Base-by-base conservation (phyloP, 2,113 vertebrate genomes). In the Pelvicachromis taeniatus region DNA sequence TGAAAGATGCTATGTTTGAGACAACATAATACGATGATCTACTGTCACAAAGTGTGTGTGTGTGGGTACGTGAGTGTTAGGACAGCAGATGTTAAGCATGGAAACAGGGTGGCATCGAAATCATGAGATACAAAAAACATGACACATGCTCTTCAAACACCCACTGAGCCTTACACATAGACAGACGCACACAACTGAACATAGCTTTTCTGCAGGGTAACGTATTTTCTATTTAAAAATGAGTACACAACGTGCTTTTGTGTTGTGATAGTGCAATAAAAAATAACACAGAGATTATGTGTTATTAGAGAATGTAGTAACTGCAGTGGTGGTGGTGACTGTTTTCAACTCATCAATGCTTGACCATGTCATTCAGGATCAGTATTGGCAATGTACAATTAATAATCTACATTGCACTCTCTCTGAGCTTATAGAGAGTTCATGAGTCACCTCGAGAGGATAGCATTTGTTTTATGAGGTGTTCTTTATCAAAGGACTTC, bases 81-180 rank as follows among this genome's bases (percentile, higher is more conserved):
- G 16, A 29, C 54, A 65, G 80, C 78, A 80, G 81, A 80, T 83
- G 81, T 35, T 81, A 78, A 61, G 61, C 45, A 88, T 29, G 45
- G 54, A 29, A 81, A 82, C 87, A 87, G 38, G 38, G 78, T 33
- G 68, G 48, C 65, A 78, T 83, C 70, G 79, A 80, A 88, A 83
- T 88, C 65, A 87, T 38, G 73, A 81, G 35, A 84, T 7, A 8
- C 10, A 77, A 58, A 73, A 87, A 75, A 33, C 33, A 35, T 82
- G 65, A 90, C 63, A 81, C 59, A 73, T 50, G 40, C 42, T 80
- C 29, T 75, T 54, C 26, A 77, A 33, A 85, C 59, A 63, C 52
- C 35, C 11, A 54, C 55, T 6, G 26, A 83, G 54, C 42, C 35
- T 16, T 4, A 14, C 23, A 75, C 45, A 33, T 17, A 52, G 16